phyloP scores from a whole-genome alignment of 2,797 vertebrate genomes.

The Bovichtus variegatus region DNA sequence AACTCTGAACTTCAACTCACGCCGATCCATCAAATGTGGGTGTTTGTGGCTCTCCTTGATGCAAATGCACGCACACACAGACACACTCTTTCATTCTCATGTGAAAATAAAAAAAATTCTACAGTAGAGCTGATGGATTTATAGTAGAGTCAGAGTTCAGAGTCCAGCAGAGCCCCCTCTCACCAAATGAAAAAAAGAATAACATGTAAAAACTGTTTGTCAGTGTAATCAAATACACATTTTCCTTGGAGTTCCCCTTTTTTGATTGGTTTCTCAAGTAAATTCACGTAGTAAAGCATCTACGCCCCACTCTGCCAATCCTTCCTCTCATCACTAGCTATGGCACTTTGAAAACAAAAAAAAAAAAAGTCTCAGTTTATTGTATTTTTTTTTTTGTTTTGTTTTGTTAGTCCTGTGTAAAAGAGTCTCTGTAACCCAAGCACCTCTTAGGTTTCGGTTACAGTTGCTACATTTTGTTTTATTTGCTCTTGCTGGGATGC shows the following conservation, averaged over 20 bases:
- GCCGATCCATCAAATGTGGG: conserved; percentile 67
- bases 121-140: conserved; percentile 59
- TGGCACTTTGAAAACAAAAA: conserved; percentile 86
- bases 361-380: conserved; percentile 48
- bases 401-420: conserved; percentile 75
- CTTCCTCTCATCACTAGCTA: conserved; percentile 80
- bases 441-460: conserved; percentile 77
- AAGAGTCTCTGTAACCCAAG: conserved; percentile 74
- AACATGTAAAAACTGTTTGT: conserved; percentile 73
- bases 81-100: conserved; percentile 30
- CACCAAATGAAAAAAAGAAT: conserved; percentile 74
- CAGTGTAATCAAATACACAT: conserved; percentile 77
- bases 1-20: conserved; percentile 77
- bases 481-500: conserved; percentile 79
- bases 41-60: conserved; percentile 69
- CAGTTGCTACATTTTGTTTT: conserved; percentile 84
- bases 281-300: conserved; percentile 82
- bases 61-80: conserved; percentile 46
- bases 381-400: conserved; percentile 51
- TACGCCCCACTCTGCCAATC: conserved; percentile 75
- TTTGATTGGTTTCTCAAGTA: conserved; percentile 83
- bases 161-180: conserved; percentile 75
- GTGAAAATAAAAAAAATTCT: conserved; percentile 51
- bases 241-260: conserved; percentile 75
- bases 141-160: conserved; percentile 74